A percentile compares a stretch with the other conserved stretches of the same genome.
Conservation (phyloP, 2,888 invertebrate species). For the Callyntrura guangdongensis region DNA sequence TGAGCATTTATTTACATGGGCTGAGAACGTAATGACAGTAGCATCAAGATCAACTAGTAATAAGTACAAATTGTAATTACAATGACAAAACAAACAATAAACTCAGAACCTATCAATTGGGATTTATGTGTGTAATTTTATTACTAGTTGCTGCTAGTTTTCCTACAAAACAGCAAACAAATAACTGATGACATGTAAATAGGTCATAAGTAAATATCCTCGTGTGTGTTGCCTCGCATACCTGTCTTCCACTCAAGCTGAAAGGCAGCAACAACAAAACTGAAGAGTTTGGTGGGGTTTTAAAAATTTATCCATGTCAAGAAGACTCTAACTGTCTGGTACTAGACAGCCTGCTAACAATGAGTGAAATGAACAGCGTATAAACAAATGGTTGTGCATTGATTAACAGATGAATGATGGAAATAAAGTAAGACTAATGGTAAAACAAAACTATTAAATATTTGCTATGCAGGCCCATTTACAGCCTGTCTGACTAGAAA, state of each 20-base stretch:
- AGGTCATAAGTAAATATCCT: neutral
- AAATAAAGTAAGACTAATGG: neutral
- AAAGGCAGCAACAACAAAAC: neutral
- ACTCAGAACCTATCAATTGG: constrained; percentile 54
- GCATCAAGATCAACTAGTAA: neutral
- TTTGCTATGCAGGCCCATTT: constrained; percentile 10
- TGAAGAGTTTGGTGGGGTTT: neutral
- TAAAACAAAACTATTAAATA: neutral
- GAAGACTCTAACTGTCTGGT: neutral
- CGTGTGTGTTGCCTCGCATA: neutral
- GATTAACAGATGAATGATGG: neutral
- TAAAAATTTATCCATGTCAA: neutral
- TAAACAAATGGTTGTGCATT: constrained; percentile 1
- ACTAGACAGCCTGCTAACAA: neutral
- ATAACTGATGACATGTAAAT: constrained; percentile 39
- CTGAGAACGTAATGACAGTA: constrained; percentile 27
- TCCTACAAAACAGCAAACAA: neutral
- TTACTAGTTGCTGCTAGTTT: constrained; percentile 17
- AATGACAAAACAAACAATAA: constrained; percentile 65
- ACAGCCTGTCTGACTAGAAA: neutral
- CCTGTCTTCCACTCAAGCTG: neutral
- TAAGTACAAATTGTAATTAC: constrained; percentile 63
- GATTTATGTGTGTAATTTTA: neutral
- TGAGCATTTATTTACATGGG: neutral
- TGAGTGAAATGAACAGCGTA: neutral